Conservation (phyloP, 37 sponge, comb jelly and placozoan genomes). For the Beroe forskalii region DNA sequence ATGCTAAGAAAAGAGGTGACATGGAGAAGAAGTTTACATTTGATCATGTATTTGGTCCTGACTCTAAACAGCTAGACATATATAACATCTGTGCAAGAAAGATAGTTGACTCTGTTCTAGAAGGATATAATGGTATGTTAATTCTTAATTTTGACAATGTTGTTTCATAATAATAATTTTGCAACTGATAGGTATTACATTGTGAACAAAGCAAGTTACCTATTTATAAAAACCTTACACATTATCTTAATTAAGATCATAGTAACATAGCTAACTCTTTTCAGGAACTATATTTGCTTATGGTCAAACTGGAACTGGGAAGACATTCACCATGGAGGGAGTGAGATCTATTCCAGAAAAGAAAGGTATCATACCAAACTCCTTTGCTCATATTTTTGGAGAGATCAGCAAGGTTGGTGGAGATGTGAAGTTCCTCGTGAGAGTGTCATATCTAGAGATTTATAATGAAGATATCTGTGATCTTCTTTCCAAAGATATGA, state of each 20-base stretch:
- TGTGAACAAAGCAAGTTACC: too few relatives aligned
- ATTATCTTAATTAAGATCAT: too few relatives aligned
- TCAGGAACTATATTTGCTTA: conserved; percentile 98
- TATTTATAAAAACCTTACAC: too few relatives aligned
- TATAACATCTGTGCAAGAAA: conserved; percentile 87
- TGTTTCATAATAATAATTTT: background rate
- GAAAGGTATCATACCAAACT: conserved; percentile 95
- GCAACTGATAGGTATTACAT: background rate
- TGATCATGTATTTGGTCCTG: conserved; percentile 88
- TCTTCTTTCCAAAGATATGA: conserved; percentile 75
- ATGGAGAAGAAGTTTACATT: conserved; percentile 73
- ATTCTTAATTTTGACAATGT: too few relatives aligned
- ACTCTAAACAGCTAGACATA: conserved; percentile 83
- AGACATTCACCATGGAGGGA: conserved; percentile 97
- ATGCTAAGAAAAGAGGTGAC: conserved; percentile 52
- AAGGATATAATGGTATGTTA: conserved; percentile 96
- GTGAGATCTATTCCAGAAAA: conserved; percentile 74
- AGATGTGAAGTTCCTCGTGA: conserved; percentile 84
- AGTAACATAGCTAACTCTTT: too few relatives aligned
- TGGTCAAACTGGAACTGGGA: conserved; percentile 98
- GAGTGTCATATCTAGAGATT: conserved; percentile 93
- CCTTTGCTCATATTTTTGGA: conserved; percentile 90
- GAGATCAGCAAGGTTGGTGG: conserved; percentile 80
- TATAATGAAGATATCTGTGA: conserved; percentile 98
- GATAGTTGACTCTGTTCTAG: conserved; percentile 90